Conservation (phyloP, 2,888 invertebrate genomes). For the Latrodectus hesperus region DNA sequence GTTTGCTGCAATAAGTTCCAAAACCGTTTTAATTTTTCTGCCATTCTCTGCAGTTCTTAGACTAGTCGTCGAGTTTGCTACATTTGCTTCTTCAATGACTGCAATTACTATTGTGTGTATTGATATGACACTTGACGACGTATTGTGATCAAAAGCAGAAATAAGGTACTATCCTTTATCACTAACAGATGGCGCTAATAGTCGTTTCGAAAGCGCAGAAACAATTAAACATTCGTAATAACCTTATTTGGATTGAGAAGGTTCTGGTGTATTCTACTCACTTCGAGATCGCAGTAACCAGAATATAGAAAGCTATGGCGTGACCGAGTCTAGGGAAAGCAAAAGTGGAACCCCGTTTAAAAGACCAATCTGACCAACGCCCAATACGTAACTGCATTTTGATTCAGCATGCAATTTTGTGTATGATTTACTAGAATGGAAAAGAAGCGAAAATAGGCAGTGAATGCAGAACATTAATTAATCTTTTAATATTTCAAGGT, state of each 20-base stretch:
- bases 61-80: no score
- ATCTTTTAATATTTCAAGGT: not conserved
- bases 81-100: no score
- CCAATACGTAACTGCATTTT: not conserved
- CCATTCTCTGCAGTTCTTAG: not conserved
- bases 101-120: no score
- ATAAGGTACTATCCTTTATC: not conserved
- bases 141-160: not conserved
- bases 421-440: not conserved
- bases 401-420: not conserved
- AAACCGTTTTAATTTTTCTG: not conserved
- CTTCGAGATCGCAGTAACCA: not conserved
- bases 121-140: not conserved
- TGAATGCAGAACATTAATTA: not conserved
- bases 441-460: not conserved
- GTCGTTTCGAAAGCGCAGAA: no score
- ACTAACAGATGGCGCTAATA: no score
- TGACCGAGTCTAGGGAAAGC: not conserved
- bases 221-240: no score
- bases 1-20: not conserved
- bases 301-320: not conserved
- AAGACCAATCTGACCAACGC: not conserved
- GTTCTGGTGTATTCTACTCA: not conserved
- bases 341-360: not conserved
- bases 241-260: not conserved